These are phyloP conservation scores for Rhagium mordax DNA, from an alignment of 2,888 invertebrate genomes.

Conservation along the genomic window DNA sequence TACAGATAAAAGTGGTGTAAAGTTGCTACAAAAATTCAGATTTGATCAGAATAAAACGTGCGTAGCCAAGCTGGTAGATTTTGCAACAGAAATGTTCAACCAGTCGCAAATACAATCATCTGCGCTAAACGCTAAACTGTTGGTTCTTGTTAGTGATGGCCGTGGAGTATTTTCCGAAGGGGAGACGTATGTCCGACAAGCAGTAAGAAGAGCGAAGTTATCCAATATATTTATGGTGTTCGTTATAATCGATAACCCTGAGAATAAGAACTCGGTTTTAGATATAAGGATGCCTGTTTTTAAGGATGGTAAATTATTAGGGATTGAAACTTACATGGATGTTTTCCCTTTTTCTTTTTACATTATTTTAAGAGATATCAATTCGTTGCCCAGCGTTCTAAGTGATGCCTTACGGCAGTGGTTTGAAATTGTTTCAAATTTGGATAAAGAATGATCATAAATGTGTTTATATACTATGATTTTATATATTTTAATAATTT, in stretches of 20 bases:
- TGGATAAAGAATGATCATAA: conserved; percentile 55
- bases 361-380: conserved; percentile 91
- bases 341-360: conserved; percentile 99
- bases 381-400: conserved; percentile 89
- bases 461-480: neutral
- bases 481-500: neutral
- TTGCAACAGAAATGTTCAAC: conserved; percentile 80
- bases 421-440: conserved; percentile 94
- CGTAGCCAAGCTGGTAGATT: conserved; percentile 87
- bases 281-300: conserved; percentile 89
- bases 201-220: conserved; percentile 86
- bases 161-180: conserved; percentile 94
- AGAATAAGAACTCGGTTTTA: conserved; percentile 92
- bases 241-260: conserved; percentile 95
- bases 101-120: conserved; percentile 69
- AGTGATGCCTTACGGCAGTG: conserved; percentile 98
- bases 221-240: conserved; percentile 94
- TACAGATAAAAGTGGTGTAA: conserved; percentile 88
- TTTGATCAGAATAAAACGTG: conserved; percentile 94
- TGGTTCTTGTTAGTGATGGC: conserved; percentile 96
- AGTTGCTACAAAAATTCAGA: conserved; percentile 84
- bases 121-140: conserved; percentile 82
- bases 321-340: conserved; percentile 90
- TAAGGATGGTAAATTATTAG: conserved; percentile 73
- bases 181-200: conserved; percentile 81